These are phyloP conservation scores for Atractosteus spatula DNA, from an alignment of 2,113 vertebrate genomes.

Conservation along the genomic window DNA sequence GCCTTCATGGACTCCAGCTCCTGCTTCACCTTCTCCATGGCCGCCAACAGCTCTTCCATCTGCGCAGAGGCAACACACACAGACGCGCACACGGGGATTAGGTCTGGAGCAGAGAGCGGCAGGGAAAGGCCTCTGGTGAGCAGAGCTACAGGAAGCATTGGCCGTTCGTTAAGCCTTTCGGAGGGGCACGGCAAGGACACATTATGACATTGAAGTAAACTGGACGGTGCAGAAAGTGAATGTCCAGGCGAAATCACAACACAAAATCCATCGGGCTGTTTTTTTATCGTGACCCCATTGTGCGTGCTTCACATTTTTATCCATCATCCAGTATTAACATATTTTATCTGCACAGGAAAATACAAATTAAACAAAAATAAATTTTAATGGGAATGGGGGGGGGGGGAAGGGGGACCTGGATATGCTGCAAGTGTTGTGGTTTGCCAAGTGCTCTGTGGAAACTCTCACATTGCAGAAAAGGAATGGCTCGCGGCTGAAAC, in stretches of 20 bases:
- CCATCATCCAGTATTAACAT: no score
- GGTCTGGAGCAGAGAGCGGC: not conserved
- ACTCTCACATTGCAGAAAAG: conserved; percentile 6
- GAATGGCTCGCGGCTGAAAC: not conserved
- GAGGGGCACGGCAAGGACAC: not conserved
- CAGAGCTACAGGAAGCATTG: no score
- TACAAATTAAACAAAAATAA: not conserved
- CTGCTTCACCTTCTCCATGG: conserved; percentile 97
- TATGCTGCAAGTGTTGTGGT: not conserved
- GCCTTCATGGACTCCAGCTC: conserved; percentile 96
- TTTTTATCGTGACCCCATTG: no score
- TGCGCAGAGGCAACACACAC: conserved; percentile 42
- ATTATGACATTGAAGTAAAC: not conserved
- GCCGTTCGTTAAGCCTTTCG: no score
- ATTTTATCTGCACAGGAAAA: no score
- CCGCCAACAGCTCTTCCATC: conserved; percentile 89
- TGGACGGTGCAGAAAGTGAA: not conserved
- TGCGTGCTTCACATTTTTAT: no score
- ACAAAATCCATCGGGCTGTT: no score
- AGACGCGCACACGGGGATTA: conserved; percentile 26
- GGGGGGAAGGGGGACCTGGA: not conserved
- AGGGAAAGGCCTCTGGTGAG: not conserved
- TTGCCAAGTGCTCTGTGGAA: not conserved
- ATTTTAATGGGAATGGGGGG: not conserved
- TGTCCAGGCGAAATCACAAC: no score